Percentiles rank a stretch among this genome's conserved stretches.
Conservation (phyloP, 2,797 vertebrate genomes). For the Macropus fuliginosus region DNA sequence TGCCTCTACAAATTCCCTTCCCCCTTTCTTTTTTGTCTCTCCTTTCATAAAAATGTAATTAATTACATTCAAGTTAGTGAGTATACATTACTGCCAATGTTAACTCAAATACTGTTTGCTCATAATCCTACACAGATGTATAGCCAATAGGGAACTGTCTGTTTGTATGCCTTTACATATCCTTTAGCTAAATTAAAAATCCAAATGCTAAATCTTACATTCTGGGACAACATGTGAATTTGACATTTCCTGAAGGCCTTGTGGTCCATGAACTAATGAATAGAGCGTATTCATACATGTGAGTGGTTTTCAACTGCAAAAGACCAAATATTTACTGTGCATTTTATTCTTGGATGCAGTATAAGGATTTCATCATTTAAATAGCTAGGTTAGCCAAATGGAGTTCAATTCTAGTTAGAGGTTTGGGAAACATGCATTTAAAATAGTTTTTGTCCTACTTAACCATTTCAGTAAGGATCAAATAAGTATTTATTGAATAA, state of each 20-base stretch:
- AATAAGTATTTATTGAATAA: constrained; percentile 39
- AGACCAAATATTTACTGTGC: constrained; percentile 75
- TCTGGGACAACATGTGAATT: constrained; percentile 68
- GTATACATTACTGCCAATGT: constrained; percentile 49
- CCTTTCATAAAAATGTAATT: constrained; percentile 37
- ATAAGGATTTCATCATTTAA: constrained; percentile 74
- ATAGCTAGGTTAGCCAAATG: constrained; percentile 61
- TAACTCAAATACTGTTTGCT: constrained; percentile 62
- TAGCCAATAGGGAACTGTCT: constrained; percentile 64
- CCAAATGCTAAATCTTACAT: constrained; percentile 69
- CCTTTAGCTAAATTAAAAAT: constrained; percentile 77
- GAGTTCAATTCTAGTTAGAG: constrained; percentile 59
- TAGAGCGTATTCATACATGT: constrained; percentile 68
- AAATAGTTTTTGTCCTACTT: constrained; percentile 60
- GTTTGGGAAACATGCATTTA: constrained; percentile 60
- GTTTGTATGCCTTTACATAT: constrained; percentile 63
- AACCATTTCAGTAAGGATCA: constrained; percentile 60
- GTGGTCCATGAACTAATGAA: constrained; percentile 62
- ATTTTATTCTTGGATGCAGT: constrained; percentile 68
- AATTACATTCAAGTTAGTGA: constrained; percentile 62
- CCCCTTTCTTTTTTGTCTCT: constrained; percentile 40
- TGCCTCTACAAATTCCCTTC: constrained; percentile 56
- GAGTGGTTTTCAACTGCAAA: constrained; percentile 68
- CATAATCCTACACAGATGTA: constrained; percentile 74
- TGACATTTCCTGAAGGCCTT: constrained; percentile 74